Conservation (phyloP, 30 jellyfish, hydroid and myxozoan species). For the Pseudorhiza aurosa region DNA sequence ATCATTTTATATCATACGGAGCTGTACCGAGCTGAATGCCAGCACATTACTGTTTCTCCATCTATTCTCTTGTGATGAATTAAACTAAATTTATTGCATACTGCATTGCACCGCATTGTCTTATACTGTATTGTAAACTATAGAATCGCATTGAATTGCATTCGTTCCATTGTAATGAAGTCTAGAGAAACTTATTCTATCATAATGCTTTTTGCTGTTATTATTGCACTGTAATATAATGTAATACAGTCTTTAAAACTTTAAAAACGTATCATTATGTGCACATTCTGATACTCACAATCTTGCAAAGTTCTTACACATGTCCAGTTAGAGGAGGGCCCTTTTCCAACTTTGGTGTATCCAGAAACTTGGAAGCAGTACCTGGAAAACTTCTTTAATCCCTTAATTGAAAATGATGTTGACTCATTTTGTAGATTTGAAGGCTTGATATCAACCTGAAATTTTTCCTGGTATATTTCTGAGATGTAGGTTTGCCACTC, state of each 20-base stretch:
- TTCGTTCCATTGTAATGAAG: too few relatives aligned
- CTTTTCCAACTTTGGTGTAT: neutral
- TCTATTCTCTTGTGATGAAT: too few relatives aligned
- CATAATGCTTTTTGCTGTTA: too few relatives aligned
- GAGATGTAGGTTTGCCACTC: neutral
- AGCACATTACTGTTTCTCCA: too few relatives aligned
- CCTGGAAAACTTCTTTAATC: neutral
- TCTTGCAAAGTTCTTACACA: conserved; percentile 30
- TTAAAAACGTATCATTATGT: neutral
- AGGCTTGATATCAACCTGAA: neutral
- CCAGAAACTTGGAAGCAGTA: conserved; percentile 21
- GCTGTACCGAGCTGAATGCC: too few relatives aligned
- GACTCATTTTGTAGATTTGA: too few relatives aligned
- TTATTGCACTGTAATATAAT: neutral
- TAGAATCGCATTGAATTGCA: too few relatives aligned
- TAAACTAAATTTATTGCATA: too few relatives aligned
- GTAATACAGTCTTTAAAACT: neutral
- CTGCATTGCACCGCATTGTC: too few relatives aligned
- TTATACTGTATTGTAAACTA: too few relatives aligned
- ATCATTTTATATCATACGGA: too few relatives aligned
- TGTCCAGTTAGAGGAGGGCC: neutral
- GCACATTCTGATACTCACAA: neutral
- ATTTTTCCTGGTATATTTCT: neutral
- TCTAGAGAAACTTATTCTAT: too few relatives aligned
- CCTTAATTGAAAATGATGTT: neutral